Conservation (phyloP, 2,888 invertebrate species). For the Aplocera efformata region DNA sequence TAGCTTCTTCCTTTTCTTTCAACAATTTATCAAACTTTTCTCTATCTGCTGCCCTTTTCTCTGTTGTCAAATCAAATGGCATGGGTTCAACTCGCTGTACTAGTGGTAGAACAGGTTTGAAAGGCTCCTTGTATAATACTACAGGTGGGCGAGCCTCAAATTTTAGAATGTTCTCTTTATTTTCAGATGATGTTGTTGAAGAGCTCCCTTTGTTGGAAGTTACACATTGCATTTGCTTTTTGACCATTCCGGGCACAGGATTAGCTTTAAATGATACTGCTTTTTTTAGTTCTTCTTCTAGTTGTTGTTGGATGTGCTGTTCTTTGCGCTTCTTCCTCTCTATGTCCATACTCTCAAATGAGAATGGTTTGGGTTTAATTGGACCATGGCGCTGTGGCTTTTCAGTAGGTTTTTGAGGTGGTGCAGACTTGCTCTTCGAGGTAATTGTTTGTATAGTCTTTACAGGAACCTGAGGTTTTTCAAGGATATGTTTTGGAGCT, state of each 20-base stretch:
- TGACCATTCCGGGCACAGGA: constrained; percentile 80
- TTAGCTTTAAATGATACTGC: constrained; percentile 85
- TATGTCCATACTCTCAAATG: constrained; percentile 84
- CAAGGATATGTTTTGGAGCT: constrained; percentile 77
- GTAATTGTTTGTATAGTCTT: constrained; percentile 49
- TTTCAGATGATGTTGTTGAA: constrained; percentile 60
- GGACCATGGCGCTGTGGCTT: constrained; percentile 51
- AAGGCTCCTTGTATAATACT: constrained; percentile 84
- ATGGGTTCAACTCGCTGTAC: constrained; percentile 61
- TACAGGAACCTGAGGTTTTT: constrained; percentile 59
- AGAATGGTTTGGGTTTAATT: constrained; percentile 79
- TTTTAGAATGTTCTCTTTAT: constrained; percentile 63
- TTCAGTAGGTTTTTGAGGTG: constrained; percentile 34
- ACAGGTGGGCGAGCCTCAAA: constrained; percentile 83
- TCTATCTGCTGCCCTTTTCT: constrained; percentile 82
- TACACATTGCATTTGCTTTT: constrained; percentile 57
- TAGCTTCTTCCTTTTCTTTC: constrained; percentile 77
- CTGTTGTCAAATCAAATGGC: constrained; percentile 83
- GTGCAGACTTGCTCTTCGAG: constrained; percentile 30
- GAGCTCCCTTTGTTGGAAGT: constrained; percentile 39
- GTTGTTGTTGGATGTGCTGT: constrained; percentile 78
- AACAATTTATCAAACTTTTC: constrained; percentile 80
- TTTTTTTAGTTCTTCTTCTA: constrained; percentile 81
- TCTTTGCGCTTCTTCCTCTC: constrained; percentile 79
- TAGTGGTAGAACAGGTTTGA: constrained; percentile 78